Evolutionary conservation across 2,888 invertebrate genomes (phyloP).

Genomic region (Leucophenga maculata): DNA sequence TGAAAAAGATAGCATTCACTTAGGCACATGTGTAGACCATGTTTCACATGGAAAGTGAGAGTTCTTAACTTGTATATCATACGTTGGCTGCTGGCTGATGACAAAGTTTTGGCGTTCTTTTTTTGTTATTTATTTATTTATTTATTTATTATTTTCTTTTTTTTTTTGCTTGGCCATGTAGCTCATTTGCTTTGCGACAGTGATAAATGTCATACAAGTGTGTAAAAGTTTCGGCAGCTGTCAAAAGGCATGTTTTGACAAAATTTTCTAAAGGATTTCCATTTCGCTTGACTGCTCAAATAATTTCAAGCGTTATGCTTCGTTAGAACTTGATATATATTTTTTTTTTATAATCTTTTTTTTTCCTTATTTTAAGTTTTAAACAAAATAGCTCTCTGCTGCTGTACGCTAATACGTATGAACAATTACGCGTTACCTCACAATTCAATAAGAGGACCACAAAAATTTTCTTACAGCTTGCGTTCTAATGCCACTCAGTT

Average conservation of each 20-base stretch:
- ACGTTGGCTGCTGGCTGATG: neutral
- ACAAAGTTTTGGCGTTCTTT: neutral
- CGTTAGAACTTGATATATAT: neutral
- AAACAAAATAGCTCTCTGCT: too few species aligned
- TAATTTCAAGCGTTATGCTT: neutral
- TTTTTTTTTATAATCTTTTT: neutral
- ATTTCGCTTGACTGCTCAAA: neutral
- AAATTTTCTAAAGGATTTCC: neutral
- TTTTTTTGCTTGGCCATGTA: constrained; percentile 35
- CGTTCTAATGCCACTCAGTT: neutral
- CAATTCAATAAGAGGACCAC: too few species aligned
- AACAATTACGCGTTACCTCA: too few species aligned
- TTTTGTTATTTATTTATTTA: neutral
- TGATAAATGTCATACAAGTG: constrained; percentile 64
- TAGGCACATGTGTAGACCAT: constrained; percentile 10
- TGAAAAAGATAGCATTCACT: neutral
- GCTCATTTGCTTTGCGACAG: constrained; percentile 66
- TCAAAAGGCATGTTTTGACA: constrained; percentile 57
- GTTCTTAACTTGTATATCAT: neutral
- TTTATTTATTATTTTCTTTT: neutral
- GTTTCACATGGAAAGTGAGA: too few species aligned
- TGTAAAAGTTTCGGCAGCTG: constrained; percentile 64
- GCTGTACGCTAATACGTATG: too few species aligned
- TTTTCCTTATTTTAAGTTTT: too few species aligned
- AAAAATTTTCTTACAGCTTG: too few species aligned